These are phyloP conservation scores for Parazoanthus darwini DNA, from an alignment of 92 coral and sea anemone species.

Conservation along the genomic window DNA sequence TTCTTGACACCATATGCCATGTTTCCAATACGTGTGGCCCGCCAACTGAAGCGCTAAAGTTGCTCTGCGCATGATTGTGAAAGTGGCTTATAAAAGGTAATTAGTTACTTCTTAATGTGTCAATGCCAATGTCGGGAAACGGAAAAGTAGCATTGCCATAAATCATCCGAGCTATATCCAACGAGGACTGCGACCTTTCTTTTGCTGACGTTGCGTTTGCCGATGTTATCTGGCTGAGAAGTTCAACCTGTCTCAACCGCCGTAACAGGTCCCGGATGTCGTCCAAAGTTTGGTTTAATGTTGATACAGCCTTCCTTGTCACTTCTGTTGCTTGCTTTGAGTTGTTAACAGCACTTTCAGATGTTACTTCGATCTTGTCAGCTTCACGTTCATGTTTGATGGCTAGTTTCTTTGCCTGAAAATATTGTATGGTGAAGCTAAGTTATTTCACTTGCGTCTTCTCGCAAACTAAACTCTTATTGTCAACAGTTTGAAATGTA, in stretches of 20 bases:
- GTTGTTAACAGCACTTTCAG: slow-evolving; percentile 59
- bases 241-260: slow-evolving; percentile 56
- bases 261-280: slow-evolving; percentile 68
- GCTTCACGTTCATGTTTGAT: slow-evolving; percentile 82
- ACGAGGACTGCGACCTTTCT: slow-evolving; percentile 58
- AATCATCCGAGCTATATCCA: slow-evolving; percentile 64
- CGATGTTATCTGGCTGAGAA: slow-evolving; percentile 53
- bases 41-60: too few relatives aligned
- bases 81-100: neutral
- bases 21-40: too few relatives aligned
- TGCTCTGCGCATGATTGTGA: too few relatives aligned
- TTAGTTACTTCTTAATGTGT: slow-evolving; percentile 62
- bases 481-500: neutral
- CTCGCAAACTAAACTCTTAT: neutral
- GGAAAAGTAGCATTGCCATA: slow-evolving; percentile 69
- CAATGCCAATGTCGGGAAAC: slow-evolving; percentile 66
- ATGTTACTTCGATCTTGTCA: slow-evolving; percentile 57
- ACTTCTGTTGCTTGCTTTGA: slow-evolving; percentile 69
- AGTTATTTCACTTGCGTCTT: neutral
- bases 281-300: slow-evolving; percentile 62
- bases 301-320: slow-evolving; percentile 58
- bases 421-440: neutral
- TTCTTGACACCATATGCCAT: too few relatives aligned
- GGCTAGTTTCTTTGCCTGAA: slow-evolving; percentile 73
- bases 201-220: slow-evolving; percentile 60